Conservation (phyloP, 2,113 vertebrate species). For the Egretta garzetta region DNA sequence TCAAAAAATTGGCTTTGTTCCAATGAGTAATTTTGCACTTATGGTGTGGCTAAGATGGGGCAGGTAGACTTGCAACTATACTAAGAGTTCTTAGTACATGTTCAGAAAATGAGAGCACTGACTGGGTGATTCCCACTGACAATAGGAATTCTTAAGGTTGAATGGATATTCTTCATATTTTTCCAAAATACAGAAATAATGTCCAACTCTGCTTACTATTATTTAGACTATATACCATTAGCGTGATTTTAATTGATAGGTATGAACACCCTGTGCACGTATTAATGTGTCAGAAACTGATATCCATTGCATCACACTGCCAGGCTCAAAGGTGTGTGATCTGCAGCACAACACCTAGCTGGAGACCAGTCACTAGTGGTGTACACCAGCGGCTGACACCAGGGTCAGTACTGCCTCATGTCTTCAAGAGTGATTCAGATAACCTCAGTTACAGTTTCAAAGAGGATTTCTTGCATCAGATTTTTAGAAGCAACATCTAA, state of each 20-base stretch:
- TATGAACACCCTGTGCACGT: neutral
- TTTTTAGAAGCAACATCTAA: neutral
- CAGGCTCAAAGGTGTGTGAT: neutral
- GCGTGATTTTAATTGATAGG: neutral
- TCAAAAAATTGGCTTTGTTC: neutral
- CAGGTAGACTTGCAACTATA: neutral
- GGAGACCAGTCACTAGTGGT: neutral
- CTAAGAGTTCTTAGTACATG: neutral
- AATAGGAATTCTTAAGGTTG: neutral
- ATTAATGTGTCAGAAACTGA: neutral
- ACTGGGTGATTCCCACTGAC: neutral
- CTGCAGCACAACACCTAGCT: accelerated
- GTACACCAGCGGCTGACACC: neutral
- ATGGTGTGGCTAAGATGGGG: neutral
- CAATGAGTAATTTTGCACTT: neutral
- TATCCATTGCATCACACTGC: neutral
- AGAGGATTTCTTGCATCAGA: neutral
- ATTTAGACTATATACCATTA: neutral
- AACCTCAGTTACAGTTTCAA: neutral
- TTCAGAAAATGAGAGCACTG: neutral
- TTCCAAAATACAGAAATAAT: neutral
- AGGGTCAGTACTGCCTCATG: neutral
- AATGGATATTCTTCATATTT: neutral
- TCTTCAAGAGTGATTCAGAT: neutral
- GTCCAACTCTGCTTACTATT: neutral